These are phyloP conservation scores for Liopterus haemorrhoidalis DNA, from an alignment of 2,888 invertebrate genomes.

Conservation along the genomic window DNA sequence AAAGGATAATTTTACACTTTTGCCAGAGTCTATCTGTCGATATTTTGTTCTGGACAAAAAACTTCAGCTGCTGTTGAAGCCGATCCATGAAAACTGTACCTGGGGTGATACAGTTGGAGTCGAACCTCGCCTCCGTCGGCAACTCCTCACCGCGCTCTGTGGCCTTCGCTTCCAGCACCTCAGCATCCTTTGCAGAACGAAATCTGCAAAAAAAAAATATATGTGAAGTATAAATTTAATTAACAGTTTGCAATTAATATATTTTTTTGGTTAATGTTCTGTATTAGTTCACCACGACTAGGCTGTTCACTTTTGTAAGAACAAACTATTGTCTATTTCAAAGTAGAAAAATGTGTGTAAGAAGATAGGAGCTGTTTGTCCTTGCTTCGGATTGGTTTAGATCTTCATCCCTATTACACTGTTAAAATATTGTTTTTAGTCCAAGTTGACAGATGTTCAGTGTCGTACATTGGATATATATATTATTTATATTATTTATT, in stretches of 20 bases:
- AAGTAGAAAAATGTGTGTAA: too few species aligned
- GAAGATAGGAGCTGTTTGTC: too few species aligned
- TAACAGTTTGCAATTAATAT: background rate
- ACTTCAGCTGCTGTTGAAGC: constrained; percentile 77
- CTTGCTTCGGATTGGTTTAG: too few species aligned
- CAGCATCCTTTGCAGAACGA: constrained; percentile 83
- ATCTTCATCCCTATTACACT: too few species aligned
- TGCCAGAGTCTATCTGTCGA: constrained; percentile 83
- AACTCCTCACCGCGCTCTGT: constrained; percentile 68
- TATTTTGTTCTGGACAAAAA: constrained; percentile 80
- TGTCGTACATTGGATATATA: too few species aligned
- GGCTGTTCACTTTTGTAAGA: too few species aligned
- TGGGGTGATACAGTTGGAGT: constrained; percentile 97
- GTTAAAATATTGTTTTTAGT: too few species aligned
- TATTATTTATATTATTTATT: too few species aligned
- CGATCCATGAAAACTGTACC: constrained; percentile 91
- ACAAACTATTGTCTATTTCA: too few species aligned
- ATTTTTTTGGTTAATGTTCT: background rate
- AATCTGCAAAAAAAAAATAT: constrained; percentile 52
- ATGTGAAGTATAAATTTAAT: constrained; percentile 3
- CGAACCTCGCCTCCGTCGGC: constrained; percentile 78
- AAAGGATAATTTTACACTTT: constrained; percentile 76
- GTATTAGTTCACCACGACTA: background rate
- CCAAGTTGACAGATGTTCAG: too few species aligned
- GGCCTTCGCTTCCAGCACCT: constrained; percentile 69